Evolutionary conservation across 2,113 vertebrate genomes (phyloP).

Genomic region (Carollia perspicillata): DNA sequence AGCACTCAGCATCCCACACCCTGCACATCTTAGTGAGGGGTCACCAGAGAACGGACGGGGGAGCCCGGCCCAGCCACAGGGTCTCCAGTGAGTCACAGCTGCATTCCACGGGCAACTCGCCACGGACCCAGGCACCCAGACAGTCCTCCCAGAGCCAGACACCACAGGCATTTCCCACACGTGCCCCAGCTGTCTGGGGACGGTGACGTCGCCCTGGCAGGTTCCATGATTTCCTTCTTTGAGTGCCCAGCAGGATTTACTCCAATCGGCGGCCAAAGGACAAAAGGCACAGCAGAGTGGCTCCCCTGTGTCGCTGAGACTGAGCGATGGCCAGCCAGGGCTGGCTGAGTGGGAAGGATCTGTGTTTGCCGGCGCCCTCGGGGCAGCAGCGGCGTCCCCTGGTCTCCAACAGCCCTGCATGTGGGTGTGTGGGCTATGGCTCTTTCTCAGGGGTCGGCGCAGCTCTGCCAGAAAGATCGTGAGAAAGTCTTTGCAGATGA

Average conservation of each 20-base stretch:
- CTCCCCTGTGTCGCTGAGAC: fast-evolving
- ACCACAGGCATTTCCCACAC: not conserved
- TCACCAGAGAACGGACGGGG: fast-evolving
- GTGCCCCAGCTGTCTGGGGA: not conserved
- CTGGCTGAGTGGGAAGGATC: not conserved
- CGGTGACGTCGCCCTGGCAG: not conserved
- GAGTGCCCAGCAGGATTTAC: not conserved
- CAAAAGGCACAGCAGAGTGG: fast-evolving
- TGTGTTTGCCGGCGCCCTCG: fast-evolving
- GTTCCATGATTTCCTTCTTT: not conserved
- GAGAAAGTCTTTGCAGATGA: not conserved
- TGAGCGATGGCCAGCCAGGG: not conserved
- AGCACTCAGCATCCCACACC: too few species aligned
- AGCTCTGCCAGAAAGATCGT: fast-evolving
- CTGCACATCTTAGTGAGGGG: not conserved
- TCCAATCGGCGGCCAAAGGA: not conserved
- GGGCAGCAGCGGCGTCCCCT: fast-evolving
- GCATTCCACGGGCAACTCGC: fast-evolving
- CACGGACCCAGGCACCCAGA: not conserved
- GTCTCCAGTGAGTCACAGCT: not conserved
- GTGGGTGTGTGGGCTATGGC: fast-evolving
- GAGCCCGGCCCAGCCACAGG: too few species aligned
- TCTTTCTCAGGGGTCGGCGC: too few species aligned
- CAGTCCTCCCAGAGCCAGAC: not conserved
- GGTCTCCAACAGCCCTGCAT: too few species aligned